A percentile compares a stretch with the other conserved stretches of the same genome.
Conservation (phyloP, 1,140 invertebrate genomes). For the Drosophila neocordata region DNA sequence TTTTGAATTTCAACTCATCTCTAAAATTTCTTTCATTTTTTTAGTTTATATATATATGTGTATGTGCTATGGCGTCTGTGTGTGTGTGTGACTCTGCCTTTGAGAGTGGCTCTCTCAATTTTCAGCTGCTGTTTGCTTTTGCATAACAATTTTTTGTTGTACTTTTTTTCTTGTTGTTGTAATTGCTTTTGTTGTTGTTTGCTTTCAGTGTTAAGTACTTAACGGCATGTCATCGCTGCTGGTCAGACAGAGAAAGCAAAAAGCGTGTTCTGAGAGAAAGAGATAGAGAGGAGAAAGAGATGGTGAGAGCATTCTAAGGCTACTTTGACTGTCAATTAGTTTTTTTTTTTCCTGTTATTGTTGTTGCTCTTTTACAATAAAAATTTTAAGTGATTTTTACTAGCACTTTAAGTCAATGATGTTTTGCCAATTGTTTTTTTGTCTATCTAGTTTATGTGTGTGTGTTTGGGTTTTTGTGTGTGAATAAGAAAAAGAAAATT, state of each 20-base stretch:
- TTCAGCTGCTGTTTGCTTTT: conserved; percentile 41
- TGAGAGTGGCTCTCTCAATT: conserved; percentile 33
- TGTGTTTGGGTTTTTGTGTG: conserved; percentile 3
- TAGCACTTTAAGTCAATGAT: conserved; percentile 42
- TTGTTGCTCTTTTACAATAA: conserved; percentile 20
- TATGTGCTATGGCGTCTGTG: conserved; percentile 10
- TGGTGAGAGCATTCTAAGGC: conserved; percentile 10
- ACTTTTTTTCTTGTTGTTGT: conserved; percentile 10
- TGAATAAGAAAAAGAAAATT: conserved; percentile 65
- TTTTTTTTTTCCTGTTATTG: conserved; percentile 17
- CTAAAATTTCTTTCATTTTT: neutral
- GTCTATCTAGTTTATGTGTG: neutral
- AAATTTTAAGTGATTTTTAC: conserved; percentile 14
- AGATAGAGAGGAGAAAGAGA: neutral
- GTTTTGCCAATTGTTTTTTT: conserved; percentile 34
- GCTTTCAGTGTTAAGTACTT: conserved; percentile 71
- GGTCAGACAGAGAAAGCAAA: conserved; percentile 40
- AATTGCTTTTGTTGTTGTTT: conserved; percentile 50
- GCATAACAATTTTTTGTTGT: conserved; percentile 10
- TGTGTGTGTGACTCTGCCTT: conserved; percentile 2
- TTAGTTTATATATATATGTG: conserved; percentile 3
- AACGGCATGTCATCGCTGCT: conserved; percentile 64
- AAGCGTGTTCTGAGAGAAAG: neutral
- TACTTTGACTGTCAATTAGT: conserved; percentile 67
- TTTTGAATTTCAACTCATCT: neutral